phyloP scores from a whole-genome alignment of 1,140 invertebrate species.

The Neodiprion virginianus region DNA sequence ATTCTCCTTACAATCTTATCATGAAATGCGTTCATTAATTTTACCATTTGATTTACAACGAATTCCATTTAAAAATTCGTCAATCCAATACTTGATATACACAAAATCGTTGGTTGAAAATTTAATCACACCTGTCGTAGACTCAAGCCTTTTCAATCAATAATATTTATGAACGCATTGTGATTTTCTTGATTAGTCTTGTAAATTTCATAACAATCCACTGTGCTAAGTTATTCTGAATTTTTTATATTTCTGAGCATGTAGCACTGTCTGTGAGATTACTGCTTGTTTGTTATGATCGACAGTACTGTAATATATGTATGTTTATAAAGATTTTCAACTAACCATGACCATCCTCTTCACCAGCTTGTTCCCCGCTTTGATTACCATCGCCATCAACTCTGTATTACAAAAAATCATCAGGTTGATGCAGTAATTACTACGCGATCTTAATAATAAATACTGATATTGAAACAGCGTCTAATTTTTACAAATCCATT shows the following conservation, averaged over 20 bases:
- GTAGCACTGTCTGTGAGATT: background rate
- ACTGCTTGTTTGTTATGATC: background rate
- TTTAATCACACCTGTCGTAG: too few relatives aligned
- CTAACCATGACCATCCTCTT: constrained; percentile 61
- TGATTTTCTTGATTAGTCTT: background rate
- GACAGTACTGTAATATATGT: background rate
- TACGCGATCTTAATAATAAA: constrained; percentile 10
- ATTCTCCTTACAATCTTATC: background rate
- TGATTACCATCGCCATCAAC: constrained; percentile 69
- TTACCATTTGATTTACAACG: background rate
- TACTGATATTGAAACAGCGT: background rate
- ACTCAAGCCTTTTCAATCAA: too few relatives aligned
- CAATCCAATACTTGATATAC: too few relatives aligned
- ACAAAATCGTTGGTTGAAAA: too few relatives aligned
- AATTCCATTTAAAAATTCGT: too few relatives aligned
- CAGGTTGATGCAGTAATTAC: background rate
- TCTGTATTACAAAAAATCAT: constrained; percentile 43
- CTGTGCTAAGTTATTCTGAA: background rate
- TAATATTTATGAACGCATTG: too few relatives aligned
- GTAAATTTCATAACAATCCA: background rate
- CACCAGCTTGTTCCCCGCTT: constrained; percentile 66
- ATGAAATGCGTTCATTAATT: constrained; percentile 1
- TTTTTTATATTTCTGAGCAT: background rate
- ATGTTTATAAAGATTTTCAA: constrained; percentile 6
- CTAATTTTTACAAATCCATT: background rate